phyloP scores from a whole-genome alignment of 2,113 vertebrate species.

The Brachyistius frenatus region DNA sequence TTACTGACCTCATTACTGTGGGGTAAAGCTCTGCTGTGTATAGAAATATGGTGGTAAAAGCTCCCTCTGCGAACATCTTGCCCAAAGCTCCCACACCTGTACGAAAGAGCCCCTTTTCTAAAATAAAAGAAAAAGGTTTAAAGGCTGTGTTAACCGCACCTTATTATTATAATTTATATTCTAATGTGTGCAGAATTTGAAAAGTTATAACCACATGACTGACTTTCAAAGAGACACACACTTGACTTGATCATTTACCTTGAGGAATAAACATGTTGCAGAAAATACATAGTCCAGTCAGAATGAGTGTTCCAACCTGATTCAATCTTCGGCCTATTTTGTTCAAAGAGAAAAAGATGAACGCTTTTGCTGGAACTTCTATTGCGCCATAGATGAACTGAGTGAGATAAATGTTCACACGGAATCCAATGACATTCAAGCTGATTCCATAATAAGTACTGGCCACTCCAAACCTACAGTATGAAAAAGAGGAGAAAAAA shows the following conservation, averaged over 20 bases:
- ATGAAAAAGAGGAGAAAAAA: background rate
- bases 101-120: conserved; percentile 26
- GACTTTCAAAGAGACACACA: background rate
- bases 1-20: conserved; percentile 65
- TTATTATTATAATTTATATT: background rate
- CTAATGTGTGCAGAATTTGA: background rate
- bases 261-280: conserved; percentile 55
- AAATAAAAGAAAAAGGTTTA: background rate
- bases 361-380: conserved; percentile 75
- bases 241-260: conserved; percentile 42
- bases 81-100: conserved; percentile 61
- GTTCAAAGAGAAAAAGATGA: conserved; percentile 53
- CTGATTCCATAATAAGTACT: conserved; percentile 79
- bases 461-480: conserved; percentile 62
- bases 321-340: conserved; percentile 57
- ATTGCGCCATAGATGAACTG: conserved; percentile 77
- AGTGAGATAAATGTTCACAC: conserved; percentile 77
- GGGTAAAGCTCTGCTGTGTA: conserved; percentile 71
- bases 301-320: conserved; percentile 26
- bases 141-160: background rate
- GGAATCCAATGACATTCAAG: conserved; percentile 75
- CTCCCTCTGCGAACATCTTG: conserved; percentile 64
- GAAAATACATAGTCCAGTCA: conserved; percentile 64
- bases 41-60: conserved; percentile 59
- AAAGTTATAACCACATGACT: too few species aligned